Base-by-base conservation (phyloP, 2,113 vertebrate species). In the Chamaetylas fuelleborni region DNA sequence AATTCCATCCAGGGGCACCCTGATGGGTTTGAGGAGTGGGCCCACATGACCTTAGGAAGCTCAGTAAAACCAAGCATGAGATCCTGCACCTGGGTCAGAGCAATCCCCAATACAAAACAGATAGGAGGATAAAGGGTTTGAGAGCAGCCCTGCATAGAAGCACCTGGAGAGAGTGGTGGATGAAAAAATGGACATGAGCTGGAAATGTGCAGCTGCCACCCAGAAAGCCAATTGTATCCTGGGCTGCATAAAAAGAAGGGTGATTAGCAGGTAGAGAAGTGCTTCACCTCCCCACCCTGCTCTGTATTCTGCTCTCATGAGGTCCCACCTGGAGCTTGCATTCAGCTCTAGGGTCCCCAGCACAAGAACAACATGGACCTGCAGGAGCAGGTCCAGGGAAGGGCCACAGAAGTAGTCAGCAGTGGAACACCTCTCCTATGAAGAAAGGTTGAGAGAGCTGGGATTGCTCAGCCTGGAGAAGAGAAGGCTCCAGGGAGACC, bases 221-320 rank as follows among this genome's bases (percentile, higher is more conserved):
- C 24, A 64, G 34, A 43, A 81, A 54, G 38, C 2, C 10, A 54
- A 14, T 1, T 1, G 1, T 24, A 43, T 50, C 47, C 42, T 24
- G 16, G 28, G 53, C 24, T 77, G 29, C 19, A 64, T 26, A 6
- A 58, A 53, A 72, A 57, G 42, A 53, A 67, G 9, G 0, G 0
- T 20, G 28, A 3, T 47, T 18, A 62, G 38, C 15, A 62, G 13
- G 10, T n/a, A 72, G 24, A 31, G 19, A 66, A 9, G 17, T 4
- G n/a, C 83, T 67, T 47, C 6, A 18, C 5, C 4, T 31, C 12
- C 12, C 25, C 14, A 36, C 9, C 7, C 22, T 1, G 0, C 36
- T 28, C 57, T 33, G 20, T 28, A 25, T 28, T 70, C 40, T 85
- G 28, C 31, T 70, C 40, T 85, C 64, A 45, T 38, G 38, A 81